Percentiles rank a stretch among this genome's conserved stretches.
Evolutionary conservation across 2,888 invertebrate genomes (phyloP).

Genomic region (Teleiodes luculella): DNA sequence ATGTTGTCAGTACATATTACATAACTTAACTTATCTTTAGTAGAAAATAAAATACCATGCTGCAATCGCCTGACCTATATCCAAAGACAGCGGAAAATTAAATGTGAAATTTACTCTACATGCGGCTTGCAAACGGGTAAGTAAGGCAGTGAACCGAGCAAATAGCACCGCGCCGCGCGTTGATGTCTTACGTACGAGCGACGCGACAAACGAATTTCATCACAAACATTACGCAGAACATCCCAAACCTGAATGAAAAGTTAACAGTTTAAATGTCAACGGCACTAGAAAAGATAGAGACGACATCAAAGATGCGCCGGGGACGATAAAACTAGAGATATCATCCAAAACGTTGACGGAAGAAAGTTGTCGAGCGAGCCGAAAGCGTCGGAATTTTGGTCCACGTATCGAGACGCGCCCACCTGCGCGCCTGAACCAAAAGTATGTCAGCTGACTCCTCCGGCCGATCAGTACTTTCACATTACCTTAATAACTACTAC

Average conservation of each 20-base stretch:
- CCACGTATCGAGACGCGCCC: slow-evolving; percentile 68
- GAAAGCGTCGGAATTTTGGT: slow-evolving; percentile 75
- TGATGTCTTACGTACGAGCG: slow-evolving; percentile 65
- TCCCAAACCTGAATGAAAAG: slow-evolving; percentile 6
- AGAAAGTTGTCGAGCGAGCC: slow-evolving; percentile 64
- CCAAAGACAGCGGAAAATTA: not conserved
- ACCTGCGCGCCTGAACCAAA: slow-evolving; percentile 75
- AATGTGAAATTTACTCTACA: slow-evolving; percentile 7
- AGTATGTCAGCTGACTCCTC: slow-evolving; percentile 75
- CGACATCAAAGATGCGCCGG: slow-evolving; percentile 26
- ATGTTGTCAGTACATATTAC: too few relatives aligned
- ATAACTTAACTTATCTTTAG: too few relatives aligned
- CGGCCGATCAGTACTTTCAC: slow-evolving; percentile 74
- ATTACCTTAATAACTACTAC: slow-evolving; percentile 60
- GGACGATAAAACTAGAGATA: slow-evolving; percentile 25
- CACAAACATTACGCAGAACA: not conserved
- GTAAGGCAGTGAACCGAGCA: slow-evolving; percentile 7
- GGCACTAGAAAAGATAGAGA: slow-evolving; percentile 18
- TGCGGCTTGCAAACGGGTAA: not conserved
- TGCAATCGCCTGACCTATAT: not conserved
- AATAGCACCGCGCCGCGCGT: slow-evolving; percentile 44
- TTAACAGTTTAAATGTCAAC: not conserved
- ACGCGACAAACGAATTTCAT: slow-evolving; percentile 24
- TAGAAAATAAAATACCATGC: not conserved
- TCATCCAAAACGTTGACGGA: slow-evolving; percentile 39